These are phyloP conservation scores for Acrossocheilus wenchowensis DNA, from an alignment of 2,797 vertebrate genomes.

Conservation along the genomic window DNA sequence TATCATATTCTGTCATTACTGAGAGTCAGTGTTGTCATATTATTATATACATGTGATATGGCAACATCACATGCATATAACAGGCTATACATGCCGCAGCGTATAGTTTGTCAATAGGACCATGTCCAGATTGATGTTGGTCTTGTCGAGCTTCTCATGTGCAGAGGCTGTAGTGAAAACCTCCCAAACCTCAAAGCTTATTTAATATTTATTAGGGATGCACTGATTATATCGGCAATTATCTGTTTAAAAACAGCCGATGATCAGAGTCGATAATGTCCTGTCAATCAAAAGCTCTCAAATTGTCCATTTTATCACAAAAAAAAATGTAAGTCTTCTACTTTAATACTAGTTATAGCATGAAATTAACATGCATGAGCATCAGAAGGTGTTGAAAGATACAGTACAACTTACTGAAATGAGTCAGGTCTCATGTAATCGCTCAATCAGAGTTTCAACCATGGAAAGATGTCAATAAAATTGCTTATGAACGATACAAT, in stretches of 20 bases:
- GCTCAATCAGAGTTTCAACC: background rate
- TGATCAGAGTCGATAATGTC: background rate
- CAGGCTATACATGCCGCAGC: slow-evolving; percentile 67
- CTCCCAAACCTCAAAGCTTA: background rate
- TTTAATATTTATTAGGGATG: background rate
- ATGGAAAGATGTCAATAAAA: background rate
- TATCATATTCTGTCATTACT: slow-evolving; percentile 79
- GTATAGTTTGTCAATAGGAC: slow-evolving; percentile 67
- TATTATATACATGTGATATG: slow-evolving; percentile 74
- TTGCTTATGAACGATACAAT: background rate
- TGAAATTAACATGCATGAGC: background rate
- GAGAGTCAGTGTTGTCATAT: slow-evolving; percentile 64
- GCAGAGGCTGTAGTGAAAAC: slow-evolving; percentile 22
- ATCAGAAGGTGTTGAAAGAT: background rate
- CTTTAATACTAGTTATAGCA: background rate
- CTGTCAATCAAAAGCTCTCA: background rate
- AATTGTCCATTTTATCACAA: background rate
- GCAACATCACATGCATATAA: slow-evolving; percentile 73
- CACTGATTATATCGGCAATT: background rate
- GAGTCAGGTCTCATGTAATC: background rate
- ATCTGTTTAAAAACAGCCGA: background rate
- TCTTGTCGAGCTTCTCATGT: slow-evolving; percentile 61
- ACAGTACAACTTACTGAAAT: background rate
- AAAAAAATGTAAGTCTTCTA: background rate
- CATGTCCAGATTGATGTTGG: slow-evolving; percentile 52